Evolutionary conservation across 2,888 invertebrate genomes (phyloP).

Genomic region (Campoplex capitator): DNA sequence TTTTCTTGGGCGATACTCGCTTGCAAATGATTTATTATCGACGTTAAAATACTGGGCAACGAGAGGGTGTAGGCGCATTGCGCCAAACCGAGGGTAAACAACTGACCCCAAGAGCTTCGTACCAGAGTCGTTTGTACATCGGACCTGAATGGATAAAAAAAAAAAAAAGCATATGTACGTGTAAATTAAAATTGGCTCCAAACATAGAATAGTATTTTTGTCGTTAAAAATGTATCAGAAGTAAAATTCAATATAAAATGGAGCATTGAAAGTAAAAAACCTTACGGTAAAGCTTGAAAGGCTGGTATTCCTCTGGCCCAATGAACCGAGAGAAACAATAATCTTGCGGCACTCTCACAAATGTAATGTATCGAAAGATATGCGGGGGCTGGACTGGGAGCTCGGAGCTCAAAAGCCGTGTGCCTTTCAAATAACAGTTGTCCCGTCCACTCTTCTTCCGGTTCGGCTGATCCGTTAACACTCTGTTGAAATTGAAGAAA

Average conservation of each 20-base stretch:
- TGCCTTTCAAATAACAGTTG: constrained; percentile 90
- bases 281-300: constrained; percentile 92
- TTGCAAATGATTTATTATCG: constrained; percentile 93
- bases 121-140: constrained; percentile 94
- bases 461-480: constrained; percentile 82
- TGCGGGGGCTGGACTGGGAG: constrained; percentile 92
- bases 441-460: constrained; percentile 86
- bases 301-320: constrained; percentile 95
- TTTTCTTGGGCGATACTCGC: constrained; percentile 90
- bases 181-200: not conserved
- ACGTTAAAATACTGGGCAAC: constrained; percentile 92
- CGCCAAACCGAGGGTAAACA: constrained; percentile 95
- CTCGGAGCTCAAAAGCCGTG: constrained; percentile 91
- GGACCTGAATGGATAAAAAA: constrained; percentile 86
- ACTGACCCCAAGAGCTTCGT: constrained; percentile 95
- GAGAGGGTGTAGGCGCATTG: constrained; percentile 93
- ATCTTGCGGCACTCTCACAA: constrained; percentile 96
- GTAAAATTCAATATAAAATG: too few species aligned
- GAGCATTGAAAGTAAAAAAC: constrained; percentile 11
- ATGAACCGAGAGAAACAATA: constrained; percentile 95
- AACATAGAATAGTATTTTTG: too few species aligned
- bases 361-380: constrained; percentile 97
- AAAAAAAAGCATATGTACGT: constrained; percentile 28
- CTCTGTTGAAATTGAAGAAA: constrained; percentile 73
- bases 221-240: too few species aligned